Conservation (phyloP, 2,888 invertebrate genomes). For the Lasioglossum marginatum region DNA sequence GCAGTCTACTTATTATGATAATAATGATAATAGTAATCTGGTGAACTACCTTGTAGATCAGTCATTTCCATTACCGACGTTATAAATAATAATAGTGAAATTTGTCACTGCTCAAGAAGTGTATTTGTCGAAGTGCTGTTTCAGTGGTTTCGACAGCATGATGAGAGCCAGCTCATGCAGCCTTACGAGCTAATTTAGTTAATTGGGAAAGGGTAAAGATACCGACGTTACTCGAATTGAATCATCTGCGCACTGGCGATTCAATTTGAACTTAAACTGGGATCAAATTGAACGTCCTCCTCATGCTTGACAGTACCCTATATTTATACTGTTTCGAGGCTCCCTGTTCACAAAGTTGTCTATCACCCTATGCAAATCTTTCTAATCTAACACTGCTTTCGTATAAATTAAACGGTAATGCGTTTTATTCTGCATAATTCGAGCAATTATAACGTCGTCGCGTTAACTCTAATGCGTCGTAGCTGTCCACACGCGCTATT, state of each 20-base stretch:
- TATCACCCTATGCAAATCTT: background rate
- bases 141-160: background rate
- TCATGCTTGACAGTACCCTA: background rate
- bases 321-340: background rate
- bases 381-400: background rate
- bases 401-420: background rate
- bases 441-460: background rate
- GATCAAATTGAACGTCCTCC: background rate
- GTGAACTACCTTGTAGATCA: too few species aligned
- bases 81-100: background rate
- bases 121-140: background rate
- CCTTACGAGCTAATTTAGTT: conserved; percentile 1
- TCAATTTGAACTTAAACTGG: background rate
- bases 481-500: background rate
- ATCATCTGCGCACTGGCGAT: background rate
- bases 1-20: too few species aligned
- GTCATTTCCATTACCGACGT: background rate
- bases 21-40: too few species aligned
- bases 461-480: background rate
- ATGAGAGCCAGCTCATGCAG: background rate
- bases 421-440: background rate
- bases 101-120: background rate
- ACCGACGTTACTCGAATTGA: background rate
- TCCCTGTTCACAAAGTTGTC: background rate
- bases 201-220: conserved; percentile 1